Evolutionary conservation across 1,140 invertebrate species (phyloP).

Genomic region (Drosophila persimilis): DNA sequence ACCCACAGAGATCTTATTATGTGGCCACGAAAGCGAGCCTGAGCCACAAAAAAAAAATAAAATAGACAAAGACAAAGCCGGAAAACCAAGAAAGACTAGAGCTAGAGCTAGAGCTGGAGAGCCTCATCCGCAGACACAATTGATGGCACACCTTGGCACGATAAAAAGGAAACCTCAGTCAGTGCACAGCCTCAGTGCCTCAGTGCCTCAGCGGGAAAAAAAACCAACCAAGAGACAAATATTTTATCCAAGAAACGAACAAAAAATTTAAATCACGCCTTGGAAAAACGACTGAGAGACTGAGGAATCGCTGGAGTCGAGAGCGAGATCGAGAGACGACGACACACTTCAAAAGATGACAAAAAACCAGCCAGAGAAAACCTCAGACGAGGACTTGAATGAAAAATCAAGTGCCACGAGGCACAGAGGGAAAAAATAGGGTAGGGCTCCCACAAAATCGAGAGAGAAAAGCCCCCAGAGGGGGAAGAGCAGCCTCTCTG

Average conservation of each 20-base stretch:
- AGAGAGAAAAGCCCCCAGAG: constrained; percentile 42
- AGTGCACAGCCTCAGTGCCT: constrained; percentile 46
- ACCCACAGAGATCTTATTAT: constrained; percentile 48
- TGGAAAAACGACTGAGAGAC: constrained; percentile 26
- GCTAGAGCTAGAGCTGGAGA: constrained; percentile 6
- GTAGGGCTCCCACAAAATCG: constrained; percentile 38
- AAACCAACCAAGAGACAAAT: constrained; percentile 55
- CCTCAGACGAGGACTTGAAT: constrained; percentile 50
- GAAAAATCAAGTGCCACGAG: constrained; percentile 75
- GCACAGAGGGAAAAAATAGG: constrained; percentile 42
- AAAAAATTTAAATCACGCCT: constrained; percentile 70
- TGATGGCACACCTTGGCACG: constrained; percentile 80
- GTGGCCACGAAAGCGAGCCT: too few species aligned
- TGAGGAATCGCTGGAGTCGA: constrained; percentile 15
- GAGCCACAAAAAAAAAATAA: constrained; percentile 37
- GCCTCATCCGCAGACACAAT: constrained; percentile 55
- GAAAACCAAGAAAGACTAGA: constrained; percentile 38
- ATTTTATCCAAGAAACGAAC: constrained; percentile 60
- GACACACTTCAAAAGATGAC: constrained; percentile 79
- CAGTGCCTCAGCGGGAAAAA: constrained; percentile 2
- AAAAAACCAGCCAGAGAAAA: constrained; percentile 46
- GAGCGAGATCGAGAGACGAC: constrained; percentile 37
- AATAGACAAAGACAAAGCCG: constrained; percentile 31
- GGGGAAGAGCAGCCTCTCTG: constrained; percentile 26
- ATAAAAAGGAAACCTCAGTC: constrained; percentile 80